A percentile compares a stretch with the other conserved stretches of the same genome.
phyloP scores from a whole-genome alignment of 2,888 invertebrate genomes.

The Patella depressa region DNA sequence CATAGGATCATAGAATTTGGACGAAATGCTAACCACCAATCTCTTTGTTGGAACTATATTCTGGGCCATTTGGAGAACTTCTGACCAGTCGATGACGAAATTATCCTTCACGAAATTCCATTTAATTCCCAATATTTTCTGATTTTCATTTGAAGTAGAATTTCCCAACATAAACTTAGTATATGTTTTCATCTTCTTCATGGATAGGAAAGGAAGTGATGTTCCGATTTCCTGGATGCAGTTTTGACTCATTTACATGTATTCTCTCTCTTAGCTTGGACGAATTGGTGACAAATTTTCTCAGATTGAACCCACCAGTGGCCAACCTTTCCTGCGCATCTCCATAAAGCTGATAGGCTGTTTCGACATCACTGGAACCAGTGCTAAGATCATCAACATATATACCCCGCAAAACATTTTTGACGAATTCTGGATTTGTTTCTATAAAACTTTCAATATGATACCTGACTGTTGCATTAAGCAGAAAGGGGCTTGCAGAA shows the following conservation, averaged over 20 bases:
- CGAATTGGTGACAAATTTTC: not conserved
- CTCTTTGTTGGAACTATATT: not conserved
- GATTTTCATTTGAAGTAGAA: not conserved
- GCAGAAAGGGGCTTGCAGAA: not conserved
- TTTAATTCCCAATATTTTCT: not conserved
- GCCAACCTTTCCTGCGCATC: not conserved
- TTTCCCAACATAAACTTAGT: not conserved
- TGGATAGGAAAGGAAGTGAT: not conserved
- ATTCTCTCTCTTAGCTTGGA: not conserved
- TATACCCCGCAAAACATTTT: not conserved
- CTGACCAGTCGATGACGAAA: not conserved
- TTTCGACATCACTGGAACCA: not conserved
- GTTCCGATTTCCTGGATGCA: not conserved
- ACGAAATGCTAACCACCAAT: not conserved
- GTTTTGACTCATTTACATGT: not conserved
- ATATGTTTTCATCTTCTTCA: not conserved
- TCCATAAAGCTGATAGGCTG: not conserved
- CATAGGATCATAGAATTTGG: not conserved
- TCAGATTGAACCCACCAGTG: not conserved
- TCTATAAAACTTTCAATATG: not conserved
- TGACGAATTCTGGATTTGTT: not conserved
- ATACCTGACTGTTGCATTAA: not conserved
- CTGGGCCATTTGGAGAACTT: not conserved
- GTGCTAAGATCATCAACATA: not conserved
- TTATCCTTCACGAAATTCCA: not conserved